Conservation (phyloP, 1,140 invertebrate species). For the Megathymus violae region DNA sequence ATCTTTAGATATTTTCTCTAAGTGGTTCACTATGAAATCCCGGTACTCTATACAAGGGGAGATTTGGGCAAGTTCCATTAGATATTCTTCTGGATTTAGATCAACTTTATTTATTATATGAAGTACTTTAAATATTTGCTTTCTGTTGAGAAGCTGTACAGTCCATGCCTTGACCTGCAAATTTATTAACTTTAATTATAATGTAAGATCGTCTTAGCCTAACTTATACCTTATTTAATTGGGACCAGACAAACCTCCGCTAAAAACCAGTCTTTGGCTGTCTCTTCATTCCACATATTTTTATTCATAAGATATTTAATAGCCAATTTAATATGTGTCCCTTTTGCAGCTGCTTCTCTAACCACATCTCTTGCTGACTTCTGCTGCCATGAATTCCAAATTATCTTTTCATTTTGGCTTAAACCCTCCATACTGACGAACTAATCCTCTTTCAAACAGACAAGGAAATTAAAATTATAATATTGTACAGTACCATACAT, state of each 20-base stretch:
- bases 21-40: constrained; percentile 85
- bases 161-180: constrained; percentile 86
- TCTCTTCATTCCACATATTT: constrained; percentile 80
- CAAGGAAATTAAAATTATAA: not conserved
- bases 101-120: constrained; percentile 86
- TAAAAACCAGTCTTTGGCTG: constrained; percentile 83
- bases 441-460: not conserved
- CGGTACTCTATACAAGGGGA: constrained; percentile 82
- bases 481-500: not conserved
- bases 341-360: constrained; percentile 87
- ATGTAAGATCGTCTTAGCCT: too few relatives aligned
- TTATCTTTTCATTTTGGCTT: constrained; percentile 82
- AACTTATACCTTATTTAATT: too few relatives aligned
- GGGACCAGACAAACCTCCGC: constrained; percentile 75
- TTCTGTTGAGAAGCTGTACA: constrained; percentile 84
- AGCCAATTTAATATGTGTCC: constrained; percentile 85
- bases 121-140: constrained; percentile 86
- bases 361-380: constrained; percentile 85
- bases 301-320: constrained; percentile 84
- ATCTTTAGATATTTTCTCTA: constrained; percentile 77
- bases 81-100: constrained; percentile 84
- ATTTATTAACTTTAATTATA: not conserved
- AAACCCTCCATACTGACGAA: constrained; percentile 76
- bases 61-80: constrained; percentile 83
- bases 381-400: constrained; percentile 85